phyloP scores from a whole-genome alignment of 35 echinoderm and acorn worm species.

The Hemicentrotus pulcherrimus region DNA sequence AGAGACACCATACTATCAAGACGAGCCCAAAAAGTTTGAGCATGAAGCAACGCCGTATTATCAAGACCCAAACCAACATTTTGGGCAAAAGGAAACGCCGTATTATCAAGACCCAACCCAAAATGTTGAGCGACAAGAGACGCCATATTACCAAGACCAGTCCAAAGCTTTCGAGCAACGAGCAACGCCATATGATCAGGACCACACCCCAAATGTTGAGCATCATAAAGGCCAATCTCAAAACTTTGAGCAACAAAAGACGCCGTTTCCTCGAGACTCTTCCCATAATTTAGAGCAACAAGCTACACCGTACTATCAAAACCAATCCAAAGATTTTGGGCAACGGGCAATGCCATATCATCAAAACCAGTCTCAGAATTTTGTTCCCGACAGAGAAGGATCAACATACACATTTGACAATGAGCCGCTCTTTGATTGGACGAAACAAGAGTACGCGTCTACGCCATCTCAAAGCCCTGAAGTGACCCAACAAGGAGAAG shows the following conservation, averaged over 20 bases:
- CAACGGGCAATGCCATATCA: background rate
- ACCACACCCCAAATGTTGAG: background rate
- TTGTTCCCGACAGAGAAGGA: background rate
- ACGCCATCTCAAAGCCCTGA: background rate
- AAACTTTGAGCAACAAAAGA: background rate
- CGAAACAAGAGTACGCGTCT: background rate
- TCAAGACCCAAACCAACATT: background rate
- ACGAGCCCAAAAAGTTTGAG: too few relatives aligned
- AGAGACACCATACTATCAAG: too few relatives aligned
- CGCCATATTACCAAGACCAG: background rate
- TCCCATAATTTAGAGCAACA: background rate
- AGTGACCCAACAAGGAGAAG: background rate
- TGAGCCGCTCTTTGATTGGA: slow-evolving; percentile 25
- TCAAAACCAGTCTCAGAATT: background rate
- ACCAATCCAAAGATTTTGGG: background rate
- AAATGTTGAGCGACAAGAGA: background rate
- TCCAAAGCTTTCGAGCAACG: background rate
- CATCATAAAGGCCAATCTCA: background rate
- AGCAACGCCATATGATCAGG: background rate
- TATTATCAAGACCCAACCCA: background rate
- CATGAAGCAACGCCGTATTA: background rate
- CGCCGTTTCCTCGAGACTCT: background rate
- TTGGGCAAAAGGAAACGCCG: background rate
- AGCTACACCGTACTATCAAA: background rate
- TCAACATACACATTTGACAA: slow-evolving; percentile 37